Base-by-base conservation (phyloP, 2,113 vertebrate species). In the Pachycephala philippinensis region DNA sequence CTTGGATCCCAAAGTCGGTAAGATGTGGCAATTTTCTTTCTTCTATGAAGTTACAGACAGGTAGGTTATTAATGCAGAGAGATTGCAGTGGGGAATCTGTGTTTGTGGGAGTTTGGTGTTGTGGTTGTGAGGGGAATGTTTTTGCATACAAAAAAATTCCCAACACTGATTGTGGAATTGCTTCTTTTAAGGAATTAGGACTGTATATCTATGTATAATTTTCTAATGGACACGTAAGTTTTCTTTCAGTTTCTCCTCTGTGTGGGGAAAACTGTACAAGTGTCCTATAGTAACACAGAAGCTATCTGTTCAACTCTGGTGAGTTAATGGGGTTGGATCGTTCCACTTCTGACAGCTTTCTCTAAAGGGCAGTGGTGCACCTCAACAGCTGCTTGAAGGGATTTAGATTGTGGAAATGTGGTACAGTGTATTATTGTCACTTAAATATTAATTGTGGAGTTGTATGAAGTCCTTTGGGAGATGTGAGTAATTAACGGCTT, bases 1-100 rank as follows among this genome's bases (percentile, higher is more conserved):
- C 86, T 97, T 99, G 98, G 99, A 99, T 89, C 99, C 99, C 69
- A 99, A 99, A 99, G 98, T 99, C n/a, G 99, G 99, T 99, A 96
- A 98, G 99, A 88, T 64, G 53, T 76, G 4, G 30, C 61, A 85
- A 35, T 93, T 96, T 95, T 74, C 84, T 84, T 93, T 72, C n/a
- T 87, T 83, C 15, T 70, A 6, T 96, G 49, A 89, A 50, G 23
- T 83, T 77, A 86, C 63, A 74, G 42, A 4, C 79, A 90, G 82
- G 90, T 96, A 93, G 85, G 88, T 83, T 90, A 7, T 76, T 65
- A 59, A 40, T 61, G 28, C 33, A 50, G 65, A 31, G 26, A 44
- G 27, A 63, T 24, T 69, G 26, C 40, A 52, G 0, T 69, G 49
- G 33, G 10, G 2, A 33, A 2, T 50, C 18, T 30, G 4, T 69